Evolutionary conservation across 2,797 vertebrate genomes (phyloP), one percentile per base, ranked within the genome.

Genomic region (Sarcoramphus papa): DNA sequence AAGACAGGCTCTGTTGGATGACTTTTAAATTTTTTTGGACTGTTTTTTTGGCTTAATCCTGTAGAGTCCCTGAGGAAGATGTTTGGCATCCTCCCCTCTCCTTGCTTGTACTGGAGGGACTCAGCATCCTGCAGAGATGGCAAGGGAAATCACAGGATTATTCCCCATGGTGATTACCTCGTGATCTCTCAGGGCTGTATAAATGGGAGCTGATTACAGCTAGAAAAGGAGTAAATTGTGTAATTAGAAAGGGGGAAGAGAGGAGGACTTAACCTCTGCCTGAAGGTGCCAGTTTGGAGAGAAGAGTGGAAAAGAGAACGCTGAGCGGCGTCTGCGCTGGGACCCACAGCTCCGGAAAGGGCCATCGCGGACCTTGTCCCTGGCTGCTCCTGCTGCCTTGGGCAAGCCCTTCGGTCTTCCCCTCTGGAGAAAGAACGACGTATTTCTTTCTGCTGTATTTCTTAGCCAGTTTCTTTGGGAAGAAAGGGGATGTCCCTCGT

Each of bases 181-280:
- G 56, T 89, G 94, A 94, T 96, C 92, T 93, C 93, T 89, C 30
- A 57, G 88, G 90, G 86, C 88, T 89, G 67, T 60, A 74, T 87
- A 97, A 97, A 96, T 92, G 88, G 93, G 83, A 94, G 60, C 74
- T 96, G 96, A 97, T 97, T 94, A 95, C 83, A 90, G 88, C 69
- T 59, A 96, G 85, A 95, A 95, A 92, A 93, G 72, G 87, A 94
- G 85, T 92, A 94, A 96, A 93, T 95, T 94, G 78, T 93, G 93
- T 96, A 96, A 96, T 97, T 97, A 96, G 91, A 88, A 76, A 83
- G 68, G 13, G 45, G 31, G 48, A 92, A 74, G 70, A 69, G 19
- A 14, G 51, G 64, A 60, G 60, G 51, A 72, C 35, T 95, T 64
- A 88, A 90, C 53, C 78, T 94, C 89, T 88, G 68, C 41, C 30